Conservation (phyloP, 1,140 invertebrate genomes). For the Formica exsecta region DNA sequence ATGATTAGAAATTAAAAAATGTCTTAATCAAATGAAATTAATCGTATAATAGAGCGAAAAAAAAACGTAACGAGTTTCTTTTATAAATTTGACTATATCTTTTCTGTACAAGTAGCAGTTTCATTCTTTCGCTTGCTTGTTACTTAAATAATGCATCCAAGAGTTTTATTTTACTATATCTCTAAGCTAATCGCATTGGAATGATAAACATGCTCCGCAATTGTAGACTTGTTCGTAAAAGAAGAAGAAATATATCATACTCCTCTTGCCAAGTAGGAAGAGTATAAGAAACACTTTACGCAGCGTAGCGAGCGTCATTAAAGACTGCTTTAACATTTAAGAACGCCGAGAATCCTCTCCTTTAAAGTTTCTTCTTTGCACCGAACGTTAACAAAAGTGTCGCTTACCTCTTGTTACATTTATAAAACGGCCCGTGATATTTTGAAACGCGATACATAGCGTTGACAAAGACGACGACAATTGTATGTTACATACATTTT, state of each 20-base stretch:
- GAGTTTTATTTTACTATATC: neutral
- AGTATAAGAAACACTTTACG: constrained; percentile 30
- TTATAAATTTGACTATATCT: neutral
- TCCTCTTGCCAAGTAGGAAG: neutral
- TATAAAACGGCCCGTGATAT: constrained; percentile 12
- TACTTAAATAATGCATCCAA: neutral
- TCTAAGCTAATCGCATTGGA: neutral
- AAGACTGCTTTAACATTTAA: constrained; percentile 57
- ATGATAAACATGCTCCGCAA: neutral
- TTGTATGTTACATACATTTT: constrained; percentile 2
- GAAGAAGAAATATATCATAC: neutral
- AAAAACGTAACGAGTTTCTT: neutral
- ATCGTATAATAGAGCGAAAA: neutral
- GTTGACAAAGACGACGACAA: constrained; percentile 1
- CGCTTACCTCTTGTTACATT: constrained; percentile 29
- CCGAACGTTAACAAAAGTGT: constrained; percentile 29
- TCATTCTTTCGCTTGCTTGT: constrained; percentile 5
- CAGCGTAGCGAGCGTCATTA: constrained; percentile 27
- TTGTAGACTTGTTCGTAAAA: neutral
- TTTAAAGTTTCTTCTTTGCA: constrained; percentile 11
- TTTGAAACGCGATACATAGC: constrained; percentile 1
- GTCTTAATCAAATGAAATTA: neutral
- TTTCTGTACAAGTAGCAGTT: neutral
- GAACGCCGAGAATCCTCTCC: constrained; percentile 4
- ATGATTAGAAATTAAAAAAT: neutral